phyloP scores from a whole-genome alignment of 1,140 invertebrate species.

The Anoplophora glabripennis region DNA sequence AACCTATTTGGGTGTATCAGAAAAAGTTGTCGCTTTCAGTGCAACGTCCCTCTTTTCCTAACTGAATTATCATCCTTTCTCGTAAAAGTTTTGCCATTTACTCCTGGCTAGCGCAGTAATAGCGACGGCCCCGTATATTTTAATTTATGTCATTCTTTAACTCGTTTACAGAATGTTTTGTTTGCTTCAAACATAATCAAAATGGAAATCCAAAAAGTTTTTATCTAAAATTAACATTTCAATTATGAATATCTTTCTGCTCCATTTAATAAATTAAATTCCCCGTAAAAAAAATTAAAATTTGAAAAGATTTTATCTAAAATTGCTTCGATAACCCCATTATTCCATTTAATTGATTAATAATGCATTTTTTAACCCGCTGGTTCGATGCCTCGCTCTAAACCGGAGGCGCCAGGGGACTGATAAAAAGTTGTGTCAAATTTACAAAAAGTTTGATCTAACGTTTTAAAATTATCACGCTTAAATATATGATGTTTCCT shows the following conservation, averaged over 20 bases:
- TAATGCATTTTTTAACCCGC: too few relatives aligned
- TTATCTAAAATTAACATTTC: constrained; percentile 12
- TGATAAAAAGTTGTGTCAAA: too few relatives aligned
- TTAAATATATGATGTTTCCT: too few relatives aligned
- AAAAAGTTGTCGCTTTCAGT: constrained; percentile 18
- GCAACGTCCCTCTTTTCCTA: constrained; percentile 18
- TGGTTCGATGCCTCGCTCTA: too few relatives aligned
- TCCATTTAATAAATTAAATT: constrained; percentile 1
- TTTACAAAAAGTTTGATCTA: too few relatives aligned
- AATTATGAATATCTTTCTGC: constrained; percentile 1
- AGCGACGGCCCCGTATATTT: constrained; percentile 29
- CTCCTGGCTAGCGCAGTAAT: constrained; percentile 22
- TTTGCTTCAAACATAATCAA: constrained; percentile 14
- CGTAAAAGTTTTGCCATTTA: constrained; percentile 29
- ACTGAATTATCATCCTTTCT: constrained; percentile 36
- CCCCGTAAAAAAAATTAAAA: too few relatives aligned
- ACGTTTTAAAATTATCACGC: too few relatives aligned
- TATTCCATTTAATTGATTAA: too few relatives aligned
- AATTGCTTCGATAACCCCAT: too few relatives aligned
- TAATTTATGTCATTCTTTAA: constrained; percentile 29
- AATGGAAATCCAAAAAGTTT: constrained; percentile 15
- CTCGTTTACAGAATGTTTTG: constrained; percentile 23
- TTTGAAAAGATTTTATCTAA: too few relatives aligned
- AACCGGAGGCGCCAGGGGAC: too few relatives aligned
- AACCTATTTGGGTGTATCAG: constrained; percentile 19